Base-by-base conservation (phyloP, 2,888 invertebrate species). In the Euphydryas editha region DNA sequence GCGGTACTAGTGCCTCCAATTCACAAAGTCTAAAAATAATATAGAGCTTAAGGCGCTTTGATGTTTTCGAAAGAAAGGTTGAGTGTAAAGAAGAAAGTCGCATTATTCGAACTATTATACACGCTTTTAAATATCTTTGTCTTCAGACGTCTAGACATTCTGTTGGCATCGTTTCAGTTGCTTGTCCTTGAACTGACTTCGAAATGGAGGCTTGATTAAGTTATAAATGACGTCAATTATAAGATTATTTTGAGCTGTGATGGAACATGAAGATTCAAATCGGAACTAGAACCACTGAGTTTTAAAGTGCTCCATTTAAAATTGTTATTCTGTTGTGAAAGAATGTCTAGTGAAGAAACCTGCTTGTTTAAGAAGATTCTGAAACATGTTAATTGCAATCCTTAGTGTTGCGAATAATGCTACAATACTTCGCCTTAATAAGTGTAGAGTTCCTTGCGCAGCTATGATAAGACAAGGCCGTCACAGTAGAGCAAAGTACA, bases 131-230 rank as follows among this genome's bases (percentile, higher is more conserved):
- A 42, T 42, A 57, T 42, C 21, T 57, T 21, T 11, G n/a, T n/a
- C 39, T 39, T 21, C 10, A 57, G 20, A 37, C 42, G 57, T 39
- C 57, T 57, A 57, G 57, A 57, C 39, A 39, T 18, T n/a, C 20
- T 20, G 39, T 21, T 57, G 57, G 57, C 57, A 57, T 13, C 57
- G 39, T 42, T 42, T 57, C 42, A 57, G 39, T 7, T 42, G 6
- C n/a, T 42, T n/a, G 21, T 42, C 21, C 57, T 57, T 42, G 57
- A 42, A 42, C 20, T n/a, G 36, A 30, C 30, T 51, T 54, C 6
- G n/a, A 54, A 54, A 57, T 57, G 42, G 42, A 57, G 57, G 57
- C 57, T 57, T 57, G 18, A 36, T 54, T 11, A n/a, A n/a, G 54
- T 30, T 36, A 36, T n/a, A 36, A 54, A 54, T 54, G 15, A n/a